Conservation (phyloP, 2,888 invertebrate genomes). For the Xanthia togata region DNA sequence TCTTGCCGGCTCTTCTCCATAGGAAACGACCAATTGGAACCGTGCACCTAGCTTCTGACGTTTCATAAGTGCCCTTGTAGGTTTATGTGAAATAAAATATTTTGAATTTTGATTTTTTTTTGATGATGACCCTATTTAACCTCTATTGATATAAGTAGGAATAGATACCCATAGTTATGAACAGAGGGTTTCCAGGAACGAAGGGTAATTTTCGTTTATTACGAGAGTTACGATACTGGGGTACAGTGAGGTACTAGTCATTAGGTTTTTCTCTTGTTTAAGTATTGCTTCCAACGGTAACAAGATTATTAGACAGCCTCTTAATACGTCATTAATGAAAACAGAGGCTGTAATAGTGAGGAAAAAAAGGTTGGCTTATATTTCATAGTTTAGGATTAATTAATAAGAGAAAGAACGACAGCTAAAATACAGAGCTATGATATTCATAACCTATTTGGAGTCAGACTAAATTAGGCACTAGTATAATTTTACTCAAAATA, state of each 20-base stretch:
- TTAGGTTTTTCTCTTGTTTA: constrained; percentile 69
- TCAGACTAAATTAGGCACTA: background rate
- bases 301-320: constrained; percentile 79
- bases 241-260: constrained; percentile 47
- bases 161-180: background rate
- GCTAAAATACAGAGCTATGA: background rate
- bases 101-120: too few relatives aligned
- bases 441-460: too few relatives aligned
- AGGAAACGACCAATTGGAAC: too few relatives aligned
- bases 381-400: background rate
- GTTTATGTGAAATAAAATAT: too few relatives aligned
- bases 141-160: background rate
- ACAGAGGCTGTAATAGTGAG: background rate
- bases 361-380: background rate
- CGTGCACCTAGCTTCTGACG: too few relatives aligned
- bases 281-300: constrained; percentile 73
- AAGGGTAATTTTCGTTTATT: constrained; percentile 78
- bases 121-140: too few relatives aligned
- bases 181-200: constrained; percentile 63
- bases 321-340: constrained; percentile 66
- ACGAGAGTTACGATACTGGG: constrained; percentile 72
- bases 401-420: too few relatives aligned
- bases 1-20: too few relatives aligned
- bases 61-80: too few relatives aligned
- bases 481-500: background rate